Percentiles rank a stretch among this genome's conserved stretches.
These are phyloP conservation scores for Tenebrosternarchus preto DNA, from an alignment of 2,113 vertebrate species.

Conservation along the genomic window DNA sequence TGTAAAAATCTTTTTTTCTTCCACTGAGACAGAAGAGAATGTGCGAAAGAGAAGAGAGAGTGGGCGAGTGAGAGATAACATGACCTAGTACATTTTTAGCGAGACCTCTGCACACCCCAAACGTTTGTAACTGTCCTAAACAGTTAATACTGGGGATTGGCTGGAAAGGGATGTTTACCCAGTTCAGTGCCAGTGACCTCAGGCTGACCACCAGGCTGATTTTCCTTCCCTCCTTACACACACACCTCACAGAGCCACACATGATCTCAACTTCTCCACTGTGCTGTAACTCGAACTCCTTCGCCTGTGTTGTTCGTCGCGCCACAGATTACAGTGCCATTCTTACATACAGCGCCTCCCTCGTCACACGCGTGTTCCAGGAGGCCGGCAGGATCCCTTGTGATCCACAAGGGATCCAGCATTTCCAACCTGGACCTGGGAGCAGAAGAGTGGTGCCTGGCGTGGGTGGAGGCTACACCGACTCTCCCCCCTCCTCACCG, in stretches of 20 bases:
- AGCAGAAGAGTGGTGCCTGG: background rate
- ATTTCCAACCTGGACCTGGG: background rate
- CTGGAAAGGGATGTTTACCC: conserved; percentile 32
- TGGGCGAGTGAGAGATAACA: background rate
- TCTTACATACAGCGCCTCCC: no score
- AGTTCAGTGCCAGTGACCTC: conserved; percentile 42
- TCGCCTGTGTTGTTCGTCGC: conserved; percentile 3
- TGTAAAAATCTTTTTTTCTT: background rate
- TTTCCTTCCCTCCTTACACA: conserved; percentile 5
- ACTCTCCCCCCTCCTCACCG: background rate
- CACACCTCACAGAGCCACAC: conserved; percentile 29
- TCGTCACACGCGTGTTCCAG: background rate
- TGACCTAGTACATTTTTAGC: background rate
- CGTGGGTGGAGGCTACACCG: background rate
- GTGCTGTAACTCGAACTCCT: background rate
- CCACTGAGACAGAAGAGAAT: background rate
- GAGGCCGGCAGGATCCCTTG: background rate
- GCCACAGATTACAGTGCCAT: background rate
- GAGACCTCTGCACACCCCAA: conserved; percentile 1
- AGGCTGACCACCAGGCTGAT: conserved; percentile 36
- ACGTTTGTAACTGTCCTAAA: conserved; percentile 21
- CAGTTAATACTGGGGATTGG: conserved; percentile 7
- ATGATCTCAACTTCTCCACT: conserved; percentile 43
- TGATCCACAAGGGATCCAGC: background rate
- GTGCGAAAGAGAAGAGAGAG: background rate